phyloP scores from a whole-genome alignment of 2,113 vertebrate genomes.

The Verasper variegatus region DNA sequence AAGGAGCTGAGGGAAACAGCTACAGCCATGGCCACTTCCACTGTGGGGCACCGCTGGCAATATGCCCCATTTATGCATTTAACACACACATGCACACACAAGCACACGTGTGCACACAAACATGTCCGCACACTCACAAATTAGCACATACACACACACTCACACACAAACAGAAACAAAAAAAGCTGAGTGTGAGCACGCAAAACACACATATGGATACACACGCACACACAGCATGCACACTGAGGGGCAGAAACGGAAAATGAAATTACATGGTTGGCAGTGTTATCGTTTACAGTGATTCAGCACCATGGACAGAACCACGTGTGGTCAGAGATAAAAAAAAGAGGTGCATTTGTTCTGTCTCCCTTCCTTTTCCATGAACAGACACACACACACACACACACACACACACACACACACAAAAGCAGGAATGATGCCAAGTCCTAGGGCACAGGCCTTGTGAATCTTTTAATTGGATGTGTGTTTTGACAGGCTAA shows the following conservation, averaged over 20 bases:
- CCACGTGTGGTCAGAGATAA: constrained; percentile 69
- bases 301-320: constrained; percentile 56
- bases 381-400: background rate
- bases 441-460: constrained; percentile 57
- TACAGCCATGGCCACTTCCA: constrained; percentile 66
- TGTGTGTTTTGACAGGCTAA: constrained; percentile 72
- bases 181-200: background rate
- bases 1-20: constrained; percentile 63
- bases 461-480: constrained; percentile 72
- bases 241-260: background rate
- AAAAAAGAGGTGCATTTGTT: constrained; percentile 34
- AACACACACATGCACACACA: constrained; percentile 31
- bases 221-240: background rate
- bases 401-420: constrained; percentile 12
- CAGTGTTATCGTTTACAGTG: constrained; percentile 54
- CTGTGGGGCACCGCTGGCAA: constrained; percentile 68
- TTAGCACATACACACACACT: constrained; percentile 13
- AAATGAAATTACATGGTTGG: constrained; percentile 39
- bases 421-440: constrained; percentile 23
- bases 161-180: background rate
- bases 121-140: constrained; percentile 22
- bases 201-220: background rate
- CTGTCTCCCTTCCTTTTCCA: background rate
- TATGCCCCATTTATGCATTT: constrained; percentile 65
- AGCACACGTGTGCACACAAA: background rate